Percentiles rank a stretch among this genome's conserved stretches.
These are phyloP conservation scores for Zophobas morio DNA, from an alignment of 1,140 invertebrate genomes.

Conservation along the genomic window DNA sequence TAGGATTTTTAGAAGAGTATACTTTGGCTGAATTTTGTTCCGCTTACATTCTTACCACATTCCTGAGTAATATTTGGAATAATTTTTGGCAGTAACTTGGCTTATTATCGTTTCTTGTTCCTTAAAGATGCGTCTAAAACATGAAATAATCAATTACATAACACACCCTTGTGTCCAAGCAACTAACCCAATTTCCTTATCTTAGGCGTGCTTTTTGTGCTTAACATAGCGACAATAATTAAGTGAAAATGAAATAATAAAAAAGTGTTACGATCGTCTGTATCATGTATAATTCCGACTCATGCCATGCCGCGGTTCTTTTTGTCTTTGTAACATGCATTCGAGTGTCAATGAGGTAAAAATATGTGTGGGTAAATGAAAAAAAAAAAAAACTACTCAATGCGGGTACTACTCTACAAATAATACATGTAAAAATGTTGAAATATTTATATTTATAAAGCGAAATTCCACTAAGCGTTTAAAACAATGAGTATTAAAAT, in stretches of 20 bases:
- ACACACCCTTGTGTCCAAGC: not conserved
- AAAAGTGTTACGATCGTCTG: slow-evolving; percentile 7
- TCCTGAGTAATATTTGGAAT: slow-evolving; percentile 46
- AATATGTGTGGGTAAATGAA: slow-evolving; percentile 20
- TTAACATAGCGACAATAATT: slow-evolving; percentile 11
- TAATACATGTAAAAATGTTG: slow-evolving; percentile 53
- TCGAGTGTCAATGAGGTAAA: not conserved
- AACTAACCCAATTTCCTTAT: slow-evolving; percentile 43
- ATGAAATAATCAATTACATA: slow-evolving; percentile 44
- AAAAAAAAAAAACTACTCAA: slow-evolving; percentile 23
- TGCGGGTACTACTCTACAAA: slow-evolving; percentile 46
- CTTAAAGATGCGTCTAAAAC: slow-evolving; percentile 56
- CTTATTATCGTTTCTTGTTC: slow-evolving; percentile 51
- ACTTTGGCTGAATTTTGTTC: slow-evolving; percentile 36
- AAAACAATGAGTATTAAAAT: slow-evolving; percentile 56
- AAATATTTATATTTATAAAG: slow-evolving; percentile 58
- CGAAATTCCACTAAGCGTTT: slow-evolving; percentile 56
- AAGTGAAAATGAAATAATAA: slow-evolving; percentile 2
- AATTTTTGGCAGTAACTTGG: slow-evolving; percentile 31
- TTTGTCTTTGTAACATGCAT: not conserved
- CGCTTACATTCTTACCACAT: slow-evolving; percentile 21
- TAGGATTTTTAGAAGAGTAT: not conserved
- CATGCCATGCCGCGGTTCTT: slow-evolving; percentile 12
- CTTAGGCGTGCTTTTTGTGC: slow-evolving; percentile 48
- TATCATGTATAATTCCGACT: slow-evolving; percentile 8